Evolutionary conservation across 2,113 vertebrate genomes (phyloP), one percentile per base, ranked within the genome.

Genomic region (Parus major): DNA sequence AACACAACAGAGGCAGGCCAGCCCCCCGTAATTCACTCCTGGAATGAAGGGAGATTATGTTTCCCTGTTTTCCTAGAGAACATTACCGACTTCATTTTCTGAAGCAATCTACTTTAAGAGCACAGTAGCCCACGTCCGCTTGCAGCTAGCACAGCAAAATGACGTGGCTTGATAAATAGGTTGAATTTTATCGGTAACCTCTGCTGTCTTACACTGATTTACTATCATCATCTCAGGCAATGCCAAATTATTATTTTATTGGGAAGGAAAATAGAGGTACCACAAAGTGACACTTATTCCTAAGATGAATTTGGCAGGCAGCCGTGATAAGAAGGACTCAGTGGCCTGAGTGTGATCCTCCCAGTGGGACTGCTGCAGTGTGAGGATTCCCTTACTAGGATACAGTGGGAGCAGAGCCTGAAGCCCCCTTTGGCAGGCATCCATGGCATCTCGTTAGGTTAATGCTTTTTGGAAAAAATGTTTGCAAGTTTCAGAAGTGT

Each of bases 221-320:
- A 97, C 94, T 96, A 92, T 97, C 93, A 94, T 92, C 95, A 96
- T 95, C 86, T 93, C 96, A 94, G 73, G 88, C 87, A 84, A 86
- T 96, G 97, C 97, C 97, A 97, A 97, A 97, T 97, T 96, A 96
- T 96, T 97, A 95, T 97, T 98, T 97, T 97, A 97, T 94, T 97
- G 97, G 92, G 81, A 95, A 97, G 96, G 95, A 96, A 97, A 97
- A 90, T 91, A 96, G 77, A 93, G 95, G 96, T 96, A 96, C 88
- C 96, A 96, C 91, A 94, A 88, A 97, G 86, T 94, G 95, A 98
- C 96, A 97, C 88, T 93, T 95, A 96, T 95, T 97, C 94, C 89
- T 95, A 85, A 83, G 97, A 96, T 84, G 72, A 95, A 84, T 56
- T 94, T 97, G 97, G 95, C 97, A 96, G 92, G 85, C 92, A 90